These are phyloP conservation scores for Tiliqua scincoides DNA, from an alignment of 2,113 vertebrate genomes.

Conservation along the genomic window DNA sequence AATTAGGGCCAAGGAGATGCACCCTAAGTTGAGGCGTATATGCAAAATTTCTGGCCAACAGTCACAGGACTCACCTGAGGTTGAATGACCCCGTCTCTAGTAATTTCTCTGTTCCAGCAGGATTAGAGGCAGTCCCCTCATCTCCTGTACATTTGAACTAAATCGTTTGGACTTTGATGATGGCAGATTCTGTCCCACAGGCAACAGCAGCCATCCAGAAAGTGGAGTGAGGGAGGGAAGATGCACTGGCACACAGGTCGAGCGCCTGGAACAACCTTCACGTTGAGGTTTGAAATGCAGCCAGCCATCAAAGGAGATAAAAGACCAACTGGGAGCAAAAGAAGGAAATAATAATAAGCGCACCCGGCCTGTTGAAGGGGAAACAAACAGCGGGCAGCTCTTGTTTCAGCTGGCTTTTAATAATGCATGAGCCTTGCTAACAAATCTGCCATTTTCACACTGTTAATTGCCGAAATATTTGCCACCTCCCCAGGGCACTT, in stretches of 20 bases:
- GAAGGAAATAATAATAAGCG: constrained; percentile 31
- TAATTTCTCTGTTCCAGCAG: background rate
- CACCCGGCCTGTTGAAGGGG: constrained; percentile 19
- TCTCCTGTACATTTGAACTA: constrained; percentile 21
- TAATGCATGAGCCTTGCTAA: constrained; percentile 32
- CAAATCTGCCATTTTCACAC: constrained; percentile 62
- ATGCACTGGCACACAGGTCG: constrained; percentile 11
- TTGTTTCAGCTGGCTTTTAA: constrained; percentile 49
- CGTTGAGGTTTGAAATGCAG: constrained; percentile 49
- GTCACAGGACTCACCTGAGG: background rate
- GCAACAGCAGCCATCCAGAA: background rate
- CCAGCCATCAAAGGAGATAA: constrained; percentile 33
- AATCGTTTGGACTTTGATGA: constrained; percentile 34
- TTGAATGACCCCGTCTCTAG: background rate
- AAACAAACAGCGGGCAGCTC: constrained; percentile 37
- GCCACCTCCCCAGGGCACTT: constrained; percentile 58
- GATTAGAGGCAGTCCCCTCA: background rate
- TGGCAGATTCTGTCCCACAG: background rate
- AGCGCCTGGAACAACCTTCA: constrained; percentile 31
- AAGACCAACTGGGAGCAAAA: constrained; percentile 50
- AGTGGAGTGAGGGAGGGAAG: background rate
- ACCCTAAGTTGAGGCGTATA: background rate
- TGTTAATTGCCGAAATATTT: constrained; percentile 63
- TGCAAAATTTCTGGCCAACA: background rate
- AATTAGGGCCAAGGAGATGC: background rate